These are phyloP conservation scores for Strongylocentrotus purpuratus DNA, from an alignment of 35 echinoderm and acorn worm genomes.

Conservation along the genomic window DNA sequence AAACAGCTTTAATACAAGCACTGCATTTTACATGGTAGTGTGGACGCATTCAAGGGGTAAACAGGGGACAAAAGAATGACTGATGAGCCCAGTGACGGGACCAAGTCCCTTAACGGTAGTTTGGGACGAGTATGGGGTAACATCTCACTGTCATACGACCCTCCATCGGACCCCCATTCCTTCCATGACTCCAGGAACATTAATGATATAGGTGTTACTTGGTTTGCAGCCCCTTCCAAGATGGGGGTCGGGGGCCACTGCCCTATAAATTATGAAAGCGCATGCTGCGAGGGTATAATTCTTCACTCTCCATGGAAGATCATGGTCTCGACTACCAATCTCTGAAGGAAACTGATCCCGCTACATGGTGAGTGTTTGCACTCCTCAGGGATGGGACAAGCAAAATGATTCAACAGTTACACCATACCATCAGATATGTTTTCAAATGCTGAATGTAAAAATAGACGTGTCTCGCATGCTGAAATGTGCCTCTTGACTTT, in stretches of 20 bases:
- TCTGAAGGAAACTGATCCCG: not conserved
- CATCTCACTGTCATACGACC: not conserved
- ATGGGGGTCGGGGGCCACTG: not conserved
- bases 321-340: not conserved
- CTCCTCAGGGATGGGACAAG: not conserved
- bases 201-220: constrained; percentile 1
- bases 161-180: not conserved
- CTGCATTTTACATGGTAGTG: not conserved
- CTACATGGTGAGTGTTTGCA: not conserved
- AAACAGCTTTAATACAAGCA: too few species aligned
- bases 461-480: not conserved
- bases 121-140: not conserved
- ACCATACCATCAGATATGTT: not conserved
- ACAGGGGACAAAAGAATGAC: not conserved
- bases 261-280: not conserved
- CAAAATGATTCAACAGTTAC: constrained; percentile 8
- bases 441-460: not conserved
- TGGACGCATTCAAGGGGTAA: not conserved
- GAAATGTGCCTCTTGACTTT: not conserved
- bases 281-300: not conserved
- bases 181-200: not conserved
- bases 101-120: not conserved
- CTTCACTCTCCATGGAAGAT: not conserved
- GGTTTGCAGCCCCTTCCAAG: not conserved
- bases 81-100: not conserved